Base-by-base conservation (phyloP, 2,797 vertebrate genomes). In the Triplophysa yarkandensis region DNA sequence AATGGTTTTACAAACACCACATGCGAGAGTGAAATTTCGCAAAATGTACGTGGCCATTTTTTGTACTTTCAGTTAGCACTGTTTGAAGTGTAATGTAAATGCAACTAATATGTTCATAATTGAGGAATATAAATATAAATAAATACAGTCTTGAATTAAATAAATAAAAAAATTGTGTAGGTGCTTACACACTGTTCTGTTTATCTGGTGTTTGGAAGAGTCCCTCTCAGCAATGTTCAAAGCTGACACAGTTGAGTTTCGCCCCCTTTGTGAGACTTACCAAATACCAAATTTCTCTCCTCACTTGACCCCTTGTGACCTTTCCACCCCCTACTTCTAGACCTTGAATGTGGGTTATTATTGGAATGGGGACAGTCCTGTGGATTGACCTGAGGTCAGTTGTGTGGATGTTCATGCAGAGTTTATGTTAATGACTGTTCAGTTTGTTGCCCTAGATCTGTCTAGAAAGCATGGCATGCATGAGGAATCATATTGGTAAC, bases 281-380 rank as follows among this genome's bases (percentile, higher is more conserved):
- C 44, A 48, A 48, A 19, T 9, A 8, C 19, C 4, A 4, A 1
- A 3, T 41, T 13, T 32, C 46, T 8, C 17, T 16, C 54, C 60
- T 63, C 61, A 54, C 61, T 32, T 43, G 44, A 54, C 23, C 46
- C 46, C 23, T 27, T 13, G 7, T 23, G 43, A 5, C 61, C 21
- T 0, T 50, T 66, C n/a, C 83, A 77, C 77, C 81, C 76, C 79
- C 44, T 74, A 69, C 84, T 70, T 72, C 83, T 78, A 9, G 89
- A 92, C 89, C 91, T 91, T 91, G 89, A 90, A 88, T 89, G 86
- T 87, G 84, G 85, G 84, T 88, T 85, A 88, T 88, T 90, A 23
- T 23, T 52, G 21, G 11, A 91, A 90, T 85, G 87, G 88, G 91
- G 87, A 86, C 84, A 71, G 83, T 83, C 89, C 85, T 88, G 86